These are phyloP conservation scores for Colostygia pectinataria DNA, from an alignment of 2,888 invertebrate genomes.

Conservation along the genomic window DNA sequence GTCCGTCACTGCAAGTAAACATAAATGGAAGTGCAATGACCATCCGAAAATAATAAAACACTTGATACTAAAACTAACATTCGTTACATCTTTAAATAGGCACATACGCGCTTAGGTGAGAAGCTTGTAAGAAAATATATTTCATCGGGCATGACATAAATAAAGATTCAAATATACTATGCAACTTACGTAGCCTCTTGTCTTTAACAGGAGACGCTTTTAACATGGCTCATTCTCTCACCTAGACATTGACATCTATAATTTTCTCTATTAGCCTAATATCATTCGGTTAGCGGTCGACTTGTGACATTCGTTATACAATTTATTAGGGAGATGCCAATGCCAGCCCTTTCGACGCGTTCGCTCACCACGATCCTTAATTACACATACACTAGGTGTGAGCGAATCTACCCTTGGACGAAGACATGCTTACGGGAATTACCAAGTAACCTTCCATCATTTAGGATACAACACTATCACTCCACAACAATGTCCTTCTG, in stretches of 20 bases:
- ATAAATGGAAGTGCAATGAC: constrained; percentile 65
- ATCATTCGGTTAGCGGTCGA: constrained; percentile 50
- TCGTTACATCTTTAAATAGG: constrained; percentile 67
- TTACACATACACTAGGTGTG: constrained; percentile 62
- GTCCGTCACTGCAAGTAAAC: constrained; percentile 55
- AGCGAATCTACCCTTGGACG: constrained; percentile 54
- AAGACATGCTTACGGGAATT: constrained; percentile 67
- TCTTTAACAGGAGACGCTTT: constrained; percentile 57
- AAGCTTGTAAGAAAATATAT: constrained; percentile 72
- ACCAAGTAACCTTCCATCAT: constrained; percentile 74
- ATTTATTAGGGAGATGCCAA: constrained; percentile 59
- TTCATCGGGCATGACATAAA: constrained; percentile 64
- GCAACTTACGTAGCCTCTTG: constrained; percentile 63
- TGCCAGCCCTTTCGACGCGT: constrained; percentile 43
- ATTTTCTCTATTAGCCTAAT: constrained; percentile 62
- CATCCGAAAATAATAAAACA: constrained; percentile 55
- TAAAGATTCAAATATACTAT: constrained; percentile 65
- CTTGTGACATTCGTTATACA: constrained; percentile 55
- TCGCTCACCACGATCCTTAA: constrained; percentile 59
- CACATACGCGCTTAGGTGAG: constrained; percentile 68
- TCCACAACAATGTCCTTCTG: constrained; percentile 76
- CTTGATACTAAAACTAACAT: constrained; percentile 59
- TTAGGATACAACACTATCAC: constrained; percentile 82
- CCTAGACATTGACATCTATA: constrained; percentile 53
- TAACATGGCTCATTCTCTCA: constrained; percentile 46